phyloP scores from a whole-genome alignment of 1,140 invertebrate genomes.

The Tetramorium alpestre region DNA sequence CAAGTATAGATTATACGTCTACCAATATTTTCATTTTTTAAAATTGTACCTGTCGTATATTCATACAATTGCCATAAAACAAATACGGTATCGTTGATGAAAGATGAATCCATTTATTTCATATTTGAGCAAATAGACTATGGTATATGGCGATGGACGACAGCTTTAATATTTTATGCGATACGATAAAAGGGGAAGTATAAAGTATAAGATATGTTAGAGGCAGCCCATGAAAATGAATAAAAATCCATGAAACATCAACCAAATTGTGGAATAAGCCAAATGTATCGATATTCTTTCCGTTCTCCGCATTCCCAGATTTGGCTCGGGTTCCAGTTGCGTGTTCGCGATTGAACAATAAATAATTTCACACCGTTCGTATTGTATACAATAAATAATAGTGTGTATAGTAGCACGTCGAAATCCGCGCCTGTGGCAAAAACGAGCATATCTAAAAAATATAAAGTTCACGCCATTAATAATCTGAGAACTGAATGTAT shows the following conservation, averaged over 20 bases:
- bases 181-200: constrained; percentile 8
- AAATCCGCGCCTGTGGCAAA: background rate
- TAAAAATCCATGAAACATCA: constrained; percentile 19
- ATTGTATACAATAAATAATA: constrained; percentile 44
- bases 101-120: constrained; percentile 2
- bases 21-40: background rate
- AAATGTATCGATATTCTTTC: constrained; percentile 8
- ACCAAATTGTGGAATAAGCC: constrained; percentile 15
- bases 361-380: constrained; percentile 36
- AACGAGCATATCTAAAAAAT: constrained; percentile 39
- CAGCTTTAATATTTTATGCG: constrained; percentile 9
- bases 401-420: constrained; percentile 19
- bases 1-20: background rate
- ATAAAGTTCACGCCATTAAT: constrained; percentile 41
- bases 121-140: constrained; percentile 18
- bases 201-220: constrained; percentile 12
- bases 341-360: constrained; percentile 29
- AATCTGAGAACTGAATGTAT: constrained; percentile 34
- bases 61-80: background rate
- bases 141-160: background rate
- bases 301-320: constrained; percentile 3
- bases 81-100: background rate
- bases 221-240: background rate
- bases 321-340: constrained; percentile 15
- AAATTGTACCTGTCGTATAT: background rate